phyloP scores from a whole-genome alignment of 2,797 vertebrate genomes.

The Acanthiza pusilla region DNA sequence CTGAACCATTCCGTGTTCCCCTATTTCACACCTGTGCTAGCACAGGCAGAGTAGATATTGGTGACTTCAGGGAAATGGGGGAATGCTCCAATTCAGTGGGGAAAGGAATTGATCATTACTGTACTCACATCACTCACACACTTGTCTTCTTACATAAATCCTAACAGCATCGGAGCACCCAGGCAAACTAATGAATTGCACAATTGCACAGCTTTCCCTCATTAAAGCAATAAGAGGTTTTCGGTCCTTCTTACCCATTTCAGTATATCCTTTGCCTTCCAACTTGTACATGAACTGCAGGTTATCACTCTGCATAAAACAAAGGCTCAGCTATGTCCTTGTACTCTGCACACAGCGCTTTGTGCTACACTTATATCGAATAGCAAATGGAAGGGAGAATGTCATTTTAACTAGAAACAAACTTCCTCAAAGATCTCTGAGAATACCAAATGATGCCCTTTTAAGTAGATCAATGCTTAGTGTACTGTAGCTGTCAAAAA shows the following conservation, averaged over 20 bases:
- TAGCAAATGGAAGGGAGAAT: slow-evolving; percentile 20
- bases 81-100: background rate
- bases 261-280: background rate
- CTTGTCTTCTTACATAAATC: background rate
- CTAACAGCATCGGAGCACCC: background rate
- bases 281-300: background rate
- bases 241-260: background rate
- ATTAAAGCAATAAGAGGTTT: background rate
- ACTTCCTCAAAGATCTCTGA: slow-evolving; percentile 6
- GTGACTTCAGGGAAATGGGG: background rate
- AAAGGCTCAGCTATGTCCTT: background rate
- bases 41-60: fast-evolving
- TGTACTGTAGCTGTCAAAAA: slow-evolving; percentile 52
- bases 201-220: background rate
- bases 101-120: background rate
- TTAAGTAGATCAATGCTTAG: slow-evolving; percentile 54
- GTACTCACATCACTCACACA: background rate
- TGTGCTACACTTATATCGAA: background rate
- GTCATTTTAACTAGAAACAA: slow-evolving; percentile 32
- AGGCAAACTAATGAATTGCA: background rate
- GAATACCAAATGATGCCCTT: slow-evolving; percentile 55
- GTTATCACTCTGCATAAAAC: background rate
- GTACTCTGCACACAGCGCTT: background rate
- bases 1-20: background rate
- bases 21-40: fast-evolving